Conservation (phyloP, 2,797 vertebrate species). For the Anableps anableps region DNA sequence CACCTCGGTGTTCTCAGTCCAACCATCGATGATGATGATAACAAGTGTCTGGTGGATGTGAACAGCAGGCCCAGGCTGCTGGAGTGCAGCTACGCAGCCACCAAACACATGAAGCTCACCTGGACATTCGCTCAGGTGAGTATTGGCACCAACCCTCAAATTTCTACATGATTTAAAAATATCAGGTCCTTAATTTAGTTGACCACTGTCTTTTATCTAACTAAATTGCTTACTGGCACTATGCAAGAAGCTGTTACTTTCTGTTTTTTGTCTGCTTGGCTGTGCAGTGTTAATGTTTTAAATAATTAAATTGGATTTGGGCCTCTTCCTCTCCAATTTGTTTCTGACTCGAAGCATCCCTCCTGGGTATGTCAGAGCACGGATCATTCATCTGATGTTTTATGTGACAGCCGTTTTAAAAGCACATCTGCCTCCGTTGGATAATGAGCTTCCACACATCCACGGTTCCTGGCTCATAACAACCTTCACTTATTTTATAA, state of each 20-base stretch:
- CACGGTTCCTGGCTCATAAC: conserved; percentile 45
- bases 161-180: not conserved
- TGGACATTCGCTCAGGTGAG: conserved; percentile 94
- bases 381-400: conserved; percentile 34
- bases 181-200: not conserved
- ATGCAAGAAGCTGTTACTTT: not conserved
- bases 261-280: conserved; percentile 13
- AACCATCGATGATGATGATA: conserved; percentile 93
- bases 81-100: conserved; percentile 94
- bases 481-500: conserved; percentile 49
- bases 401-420: conserved; percentile 21
- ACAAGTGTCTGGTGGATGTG: conserved; percentile 96
- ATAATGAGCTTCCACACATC: conserved; percentile 57
- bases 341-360: conserved; percentile 7
- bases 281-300: not conserved
- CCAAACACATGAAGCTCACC: conserved; percentile 95
- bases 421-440: conserved; percentile 15
- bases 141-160: conserved; percentile 12
- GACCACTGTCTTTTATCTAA: conserved; percentile 11
- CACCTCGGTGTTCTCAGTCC: conserved; percentile 92
- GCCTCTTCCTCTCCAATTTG: conserved; percentile 13
- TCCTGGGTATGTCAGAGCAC: conserved; percentile 4
- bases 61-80: conserved; percentile 92
- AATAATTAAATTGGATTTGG: not conserved
- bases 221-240: conserved; percentile 15